Evolutionary conservation across 37 sponge, comb jelly and placozoan species (phyloP).

Genomic region (Beroe forskalii): DNA sequence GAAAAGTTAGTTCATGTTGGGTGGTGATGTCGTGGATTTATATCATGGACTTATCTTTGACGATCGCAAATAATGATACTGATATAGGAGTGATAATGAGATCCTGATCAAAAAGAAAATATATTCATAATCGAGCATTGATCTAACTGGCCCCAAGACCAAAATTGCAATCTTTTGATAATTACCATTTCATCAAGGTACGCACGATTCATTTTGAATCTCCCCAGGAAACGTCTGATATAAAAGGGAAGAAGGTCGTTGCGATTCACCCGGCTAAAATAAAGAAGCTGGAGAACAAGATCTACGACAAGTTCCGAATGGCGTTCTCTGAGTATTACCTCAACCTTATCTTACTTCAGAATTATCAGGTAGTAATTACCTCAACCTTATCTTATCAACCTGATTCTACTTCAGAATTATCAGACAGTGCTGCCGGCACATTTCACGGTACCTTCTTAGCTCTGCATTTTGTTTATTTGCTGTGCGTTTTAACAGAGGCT

Average conservation of each 20-base stretch:
- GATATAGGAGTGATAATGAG: too few relatives aligned
- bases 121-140: too few relatives aligned
- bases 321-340: constrained; percentile 83
- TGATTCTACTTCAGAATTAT: constrained; percentile 76
- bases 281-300: constrained; percentile 46
- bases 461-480: not conserved
- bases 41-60: too few relatives aligned
- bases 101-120: too few relatives aligned
- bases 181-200: too few relatives aligned
- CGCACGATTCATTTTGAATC: too few relatives aligned
- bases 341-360: constrained; percentile 81
- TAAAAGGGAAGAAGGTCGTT: constrained; percentile 61
- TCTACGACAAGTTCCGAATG: constrained; percentile 68
- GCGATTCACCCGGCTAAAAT: constrained; percentile 41
- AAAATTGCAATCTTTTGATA: too few relatives aligned
- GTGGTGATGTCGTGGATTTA: too few relatives aligned
- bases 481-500: not conserved
- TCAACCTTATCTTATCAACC: constrained; percentile 77
- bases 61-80: too few relatives aligned
- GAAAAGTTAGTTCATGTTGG: constrained; percentile 23
- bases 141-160: too few relatives aligned
- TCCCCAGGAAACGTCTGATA: constrained; percentile 63
- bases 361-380: constrained; percentile 83
- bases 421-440: constrained; percentile 52
- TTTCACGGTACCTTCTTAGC: not conserved